Percentiles rank a stretch among this genome's conserved stretches.
phyloP scores from a whole-genome alignment of 2,888 invertebrate species.

The Chrysolina oricalcia region DNA sequence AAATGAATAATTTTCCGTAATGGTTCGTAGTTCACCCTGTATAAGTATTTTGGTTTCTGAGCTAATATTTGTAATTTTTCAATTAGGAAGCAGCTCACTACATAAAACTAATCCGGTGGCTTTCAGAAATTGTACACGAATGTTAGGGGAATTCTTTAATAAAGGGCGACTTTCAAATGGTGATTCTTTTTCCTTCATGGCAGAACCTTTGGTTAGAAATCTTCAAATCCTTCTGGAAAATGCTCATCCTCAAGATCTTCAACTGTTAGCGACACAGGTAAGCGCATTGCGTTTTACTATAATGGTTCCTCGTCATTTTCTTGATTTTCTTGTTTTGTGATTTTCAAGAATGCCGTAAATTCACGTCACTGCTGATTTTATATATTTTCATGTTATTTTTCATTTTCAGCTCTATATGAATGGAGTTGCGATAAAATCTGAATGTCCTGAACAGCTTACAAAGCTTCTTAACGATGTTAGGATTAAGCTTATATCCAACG shows the following conservation, averaged over 20 bases:
- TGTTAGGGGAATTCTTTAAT: constrained; percentile 69
- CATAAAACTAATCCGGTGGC: constrained; percentile 57
- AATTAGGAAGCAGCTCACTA: constrained; percentile 56
- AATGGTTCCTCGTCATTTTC: neutral
- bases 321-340: neutral
- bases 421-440: constrained; percentile 64
- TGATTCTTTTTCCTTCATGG: constrained; percentile 60
- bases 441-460: constrained; percentile 61
- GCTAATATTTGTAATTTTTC: constrained; percentile 3
- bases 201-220: constrained; percentile 67
- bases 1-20: too few species aligned
- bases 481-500: constrained; percentile 64
- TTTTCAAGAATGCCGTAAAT: too few species aligned
- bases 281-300: neutral
- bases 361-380: neutral
- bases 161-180: constrained; percentile 63
- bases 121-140: constrained; percentile 68
- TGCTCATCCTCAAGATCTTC: constrained; percentile 67
- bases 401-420: constrained; percentile 68
- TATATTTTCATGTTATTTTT: neutral
- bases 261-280: constrained; percentile 70
- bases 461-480: constrained; percentile 67
- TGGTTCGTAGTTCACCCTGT: too few species aligned
- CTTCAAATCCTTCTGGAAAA: constrained; percentile 69
- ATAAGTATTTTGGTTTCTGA: neutral